Conservation (phyloP, 2,888 invertebrate species). For the Tiliacea aurago region DNA sequence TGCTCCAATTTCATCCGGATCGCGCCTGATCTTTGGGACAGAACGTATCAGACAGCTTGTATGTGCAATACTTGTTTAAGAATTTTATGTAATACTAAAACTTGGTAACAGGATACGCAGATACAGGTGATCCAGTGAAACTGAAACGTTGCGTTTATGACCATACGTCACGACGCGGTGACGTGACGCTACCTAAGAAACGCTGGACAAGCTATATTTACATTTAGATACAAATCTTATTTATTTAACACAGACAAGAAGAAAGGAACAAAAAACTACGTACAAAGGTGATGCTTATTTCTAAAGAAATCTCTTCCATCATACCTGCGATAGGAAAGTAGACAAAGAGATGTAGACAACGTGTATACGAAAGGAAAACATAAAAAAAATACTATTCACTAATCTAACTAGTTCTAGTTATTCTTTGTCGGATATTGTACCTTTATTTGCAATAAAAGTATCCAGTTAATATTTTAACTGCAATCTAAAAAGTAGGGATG, state of each 20-base stretch:
- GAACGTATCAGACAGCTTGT: conserved; percentile 37
- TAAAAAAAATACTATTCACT: too few relatives aligned
- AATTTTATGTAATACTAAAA: conserved; percentile 19
- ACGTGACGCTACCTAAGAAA: not conserved
- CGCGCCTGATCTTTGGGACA: conserved; percentile 62
- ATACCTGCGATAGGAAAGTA: too few relatives aligned
- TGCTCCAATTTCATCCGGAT: conserved; percentile 77
- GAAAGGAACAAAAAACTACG: too few relatives aligned
- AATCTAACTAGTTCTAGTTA: too few relatives aligned
- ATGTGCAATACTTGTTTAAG: conserved; percentile 45
- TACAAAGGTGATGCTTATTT: too few relatives aligned
- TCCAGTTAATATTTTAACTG: not conserved
- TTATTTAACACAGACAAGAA: too few relatives aligned
- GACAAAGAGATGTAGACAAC: too few relatives aligned
- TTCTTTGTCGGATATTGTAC: not conserved
- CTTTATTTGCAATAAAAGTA: not conserved
- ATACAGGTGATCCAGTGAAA: not conserved
- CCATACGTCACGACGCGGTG: not conserved
- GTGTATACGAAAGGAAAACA: too few relatives aligned
- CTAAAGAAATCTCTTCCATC: too few relatives aligned
- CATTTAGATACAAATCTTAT: not conserved
- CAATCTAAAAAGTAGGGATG: not conserved
- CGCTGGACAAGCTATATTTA: not conserved
- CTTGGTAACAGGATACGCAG: not conserved
- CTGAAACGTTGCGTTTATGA: conserved; percentile 1